Evolutionary conservation across 2,113 vertebrate species (phyloP), one percentile per base, ranked within the genome.

Genomic region (Hirundichthys speculiger): DNA sequence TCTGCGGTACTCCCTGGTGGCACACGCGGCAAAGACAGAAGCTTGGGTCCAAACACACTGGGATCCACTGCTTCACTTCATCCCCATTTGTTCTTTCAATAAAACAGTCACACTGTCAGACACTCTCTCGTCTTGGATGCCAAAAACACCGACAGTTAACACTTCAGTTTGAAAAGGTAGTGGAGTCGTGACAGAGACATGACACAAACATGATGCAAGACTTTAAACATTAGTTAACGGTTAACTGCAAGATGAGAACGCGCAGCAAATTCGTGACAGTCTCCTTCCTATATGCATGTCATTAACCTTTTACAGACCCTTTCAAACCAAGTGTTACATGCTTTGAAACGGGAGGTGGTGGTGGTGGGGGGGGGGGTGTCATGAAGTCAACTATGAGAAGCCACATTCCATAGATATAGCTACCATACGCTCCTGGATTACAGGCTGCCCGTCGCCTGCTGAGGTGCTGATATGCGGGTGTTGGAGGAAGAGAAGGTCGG

Each of bases 71-170:
- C 56, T 47, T 50, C 50, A 65, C 24, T 46, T 50, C 55, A 18
- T 47, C 73, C 45, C 68, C 39, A 0, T 54, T 64, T 46, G 69
- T 57, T 80, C 57, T 64, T 51, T 19, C 6, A 39, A 40, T 14
- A 56, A n/a, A n/a, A 58, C 64, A 47, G 59, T 43, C 64, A 58
- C 71, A 41, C 68, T 45, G 39, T 49, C 47, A 15, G 61, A 59
- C 63, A 39, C 63, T 0, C 64, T 73, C 57, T 74, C 70, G 13
- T 20, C 39, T 30, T 12, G 27, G 67, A 46, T 21, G 56, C 55
- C 58, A 47, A 39, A 68, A 85, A 86, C 80, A 63, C 79, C 64
- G 75, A 67, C 56, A 38, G 43, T 69, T 76, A 82, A 85, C 54
- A 65, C 77, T 75, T 82, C 63, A 55, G 61, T 64, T 69, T 74